Evolutionary conservation across 2,797 vertebrate genomes (phyloP).

Genomic region (Sciurus carolinensis): DNA sequence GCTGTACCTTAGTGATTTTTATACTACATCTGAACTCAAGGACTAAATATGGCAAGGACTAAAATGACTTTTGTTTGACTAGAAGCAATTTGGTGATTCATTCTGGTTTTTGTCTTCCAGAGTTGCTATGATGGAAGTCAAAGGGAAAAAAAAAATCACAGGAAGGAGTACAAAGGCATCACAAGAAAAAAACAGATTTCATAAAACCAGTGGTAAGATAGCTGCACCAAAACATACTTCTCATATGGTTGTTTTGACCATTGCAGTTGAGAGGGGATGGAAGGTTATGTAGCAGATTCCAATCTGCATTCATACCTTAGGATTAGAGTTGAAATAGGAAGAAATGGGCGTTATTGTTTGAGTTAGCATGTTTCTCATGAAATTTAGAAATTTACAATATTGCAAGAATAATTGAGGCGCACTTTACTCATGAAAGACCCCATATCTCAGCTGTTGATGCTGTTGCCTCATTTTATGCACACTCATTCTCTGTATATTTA

Average conservation of each 20-base stretch:
- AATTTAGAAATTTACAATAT: not conserved
- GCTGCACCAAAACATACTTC: accelerated
- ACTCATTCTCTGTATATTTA: not conserved
- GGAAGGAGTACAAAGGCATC: slow-evolving; percentile 78
- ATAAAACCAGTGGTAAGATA: slow-evolving; percentile 85
- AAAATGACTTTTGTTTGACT: not conserved
- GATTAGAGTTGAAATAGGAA: not conserved
- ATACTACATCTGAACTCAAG: not conserved
- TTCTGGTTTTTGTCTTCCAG: slow-evolving; percentile 74
- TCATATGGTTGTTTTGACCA: not conserved
- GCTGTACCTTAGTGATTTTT: not conserved
- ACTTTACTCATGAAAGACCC: not conserved
- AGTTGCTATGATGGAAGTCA: slow-evolving; percentile 86
- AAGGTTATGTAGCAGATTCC: not conserved
- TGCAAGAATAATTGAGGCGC: not conserved
- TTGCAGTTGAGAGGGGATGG: too few relatives aligned
- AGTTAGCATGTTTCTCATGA: not conserved
- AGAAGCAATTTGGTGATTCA: not conserved
- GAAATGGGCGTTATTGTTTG: not conserved
- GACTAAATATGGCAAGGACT: not conserved
- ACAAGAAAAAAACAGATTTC: slow-evolving; percentile 82
- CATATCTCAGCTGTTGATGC: not conserved
- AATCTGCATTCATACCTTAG: not conserved
- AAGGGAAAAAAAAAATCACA: slow-evolving; percentile 82
- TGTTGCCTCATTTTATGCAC: not conserved